Percentiles rank a stretch among this genome's conserved stretches.
Evolutionary conservation across 2,797 vertebrate genomes (phyloP).

Genomic region (Ispidina lecontei): DNA sequence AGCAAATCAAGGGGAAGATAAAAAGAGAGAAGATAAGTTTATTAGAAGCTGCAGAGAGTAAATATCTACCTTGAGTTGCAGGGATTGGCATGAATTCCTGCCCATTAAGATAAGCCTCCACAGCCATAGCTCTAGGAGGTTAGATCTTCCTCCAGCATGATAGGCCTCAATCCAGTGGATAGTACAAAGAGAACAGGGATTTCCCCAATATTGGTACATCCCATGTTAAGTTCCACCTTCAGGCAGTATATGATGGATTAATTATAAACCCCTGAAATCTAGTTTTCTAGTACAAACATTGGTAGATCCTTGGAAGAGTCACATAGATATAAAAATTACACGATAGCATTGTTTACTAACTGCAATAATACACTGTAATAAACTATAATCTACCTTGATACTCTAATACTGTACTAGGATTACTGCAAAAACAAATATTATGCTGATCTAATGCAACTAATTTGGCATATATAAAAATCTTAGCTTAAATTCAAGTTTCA

Average conservation of each 20-base stretch:
- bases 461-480: neutral
- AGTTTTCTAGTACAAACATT: slow-evolving; percentile 38
- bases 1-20: neutral
- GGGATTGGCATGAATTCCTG: neutral
- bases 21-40: neutral
- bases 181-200: slow-evolving; percentile 31
- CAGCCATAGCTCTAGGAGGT: neutral
- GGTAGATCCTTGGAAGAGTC: neutral
- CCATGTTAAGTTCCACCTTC: slow-evolving; percentile 9
- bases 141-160: slow-evolving; percentile 18
- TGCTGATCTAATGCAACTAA: neutral
- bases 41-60: neutral
- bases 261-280: slow-evolving; percentile 39
- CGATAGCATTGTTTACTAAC: slow-evolving; percentile 29
- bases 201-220: slow-evolving; percentile 4
- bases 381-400: neutral
- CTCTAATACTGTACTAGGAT: neutral
- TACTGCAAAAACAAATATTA: slow-evolving; percentile 49
- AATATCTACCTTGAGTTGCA: neutral
- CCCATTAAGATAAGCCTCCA: slow-evolving; percentile 45
- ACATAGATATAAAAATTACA: neutral
- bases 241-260: slow-evolving; percentile 17
- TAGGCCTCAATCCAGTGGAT: neutral
- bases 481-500: slow-evolving; percentile 17
- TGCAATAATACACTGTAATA: slow-evolving; percentile 16